These are phyloP conservation scores for Mamestra brassicae DNA, from an alignment of 2,888 invertebrate genomes.

Conservation along the genomic window DNA sequence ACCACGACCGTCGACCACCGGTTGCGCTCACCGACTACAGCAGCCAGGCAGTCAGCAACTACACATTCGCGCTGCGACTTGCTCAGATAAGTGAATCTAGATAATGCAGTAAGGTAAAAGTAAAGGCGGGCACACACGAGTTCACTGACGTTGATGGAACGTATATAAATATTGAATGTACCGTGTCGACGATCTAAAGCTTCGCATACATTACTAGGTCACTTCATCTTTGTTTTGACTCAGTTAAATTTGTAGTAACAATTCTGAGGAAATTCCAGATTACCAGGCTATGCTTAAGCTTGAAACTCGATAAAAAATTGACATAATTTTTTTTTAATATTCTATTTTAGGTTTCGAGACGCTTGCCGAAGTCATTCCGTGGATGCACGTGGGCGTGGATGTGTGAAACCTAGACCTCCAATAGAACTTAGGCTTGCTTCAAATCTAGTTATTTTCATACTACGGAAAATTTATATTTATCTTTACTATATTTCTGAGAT, in stretches of 20 bases:
- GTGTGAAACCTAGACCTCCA: no score
- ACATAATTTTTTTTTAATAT: no score
- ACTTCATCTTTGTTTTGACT: slow-evolving; percentile 31
- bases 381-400: no score
- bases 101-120: slow-evolving; percentile 85
- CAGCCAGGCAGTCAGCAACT: slow-evolving; percentile 22
- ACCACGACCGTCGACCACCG: slow-evolving; percentile 80
- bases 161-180: slow-evolving; percentile 61
- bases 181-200: slow-evolving; percentile 58
- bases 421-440: no score
- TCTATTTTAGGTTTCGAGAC: background rate
- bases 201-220: slow-evolving; percentile 61
- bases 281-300: background rate
- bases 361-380: no score
- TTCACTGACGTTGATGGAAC: slow-evolving; percentile 69
- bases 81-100: slow-evolving; percentile 86
- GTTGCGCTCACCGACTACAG: slow-evolving; percentile 79
- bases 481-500: no score
- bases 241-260: slow-evolving; percentile 16
- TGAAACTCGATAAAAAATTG: background rate
- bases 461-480: background rate
- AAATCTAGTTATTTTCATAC: background rate
- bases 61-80: slow-evolving; percentile 73
- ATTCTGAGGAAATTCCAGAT: background rate
- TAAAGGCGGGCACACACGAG: slow-evolving; percentile 72